These are phyloP conservation scores for Xiphophorus birchmanni DNA, from an alignment of 2,797 vertebrate species.

Conservation along the genomic window DNA sequence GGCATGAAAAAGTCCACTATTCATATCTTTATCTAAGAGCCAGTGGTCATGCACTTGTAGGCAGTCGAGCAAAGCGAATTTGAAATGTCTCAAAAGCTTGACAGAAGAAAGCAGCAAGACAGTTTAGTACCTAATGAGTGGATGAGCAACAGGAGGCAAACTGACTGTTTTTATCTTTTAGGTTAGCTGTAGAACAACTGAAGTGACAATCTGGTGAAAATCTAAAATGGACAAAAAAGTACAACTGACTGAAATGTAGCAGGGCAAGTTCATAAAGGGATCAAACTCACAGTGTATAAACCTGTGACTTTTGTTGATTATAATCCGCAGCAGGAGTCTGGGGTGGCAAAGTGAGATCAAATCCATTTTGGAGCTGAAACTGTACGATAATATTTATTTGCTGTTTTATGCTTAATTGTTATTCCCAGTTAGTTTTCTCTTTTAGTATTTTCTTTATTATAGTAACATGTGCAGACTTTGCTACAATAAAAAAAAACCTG, in stretches of 20 bases:
- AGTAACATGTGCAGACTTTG: background rate
- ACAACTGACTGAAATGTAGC: background rate
- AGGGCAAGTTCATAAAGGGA: background rate
- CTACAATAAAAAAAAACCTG: background rate
- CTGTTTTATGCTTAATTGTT: background rate
- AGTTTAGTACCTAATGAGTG: background rate
- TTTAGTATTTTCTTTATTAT: background rate
- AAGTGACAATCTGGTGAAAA: background rate
- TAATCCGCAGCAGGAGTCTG: background rate
- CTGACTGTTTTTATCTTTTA: background rate
- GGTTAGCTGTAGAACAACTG: background rate
- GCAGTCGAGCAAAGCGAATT: background rate
- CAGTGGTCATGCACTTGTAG: too few species aligned
- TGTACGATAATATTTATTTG: background rate
- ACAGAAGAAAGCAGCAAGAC: background rate
- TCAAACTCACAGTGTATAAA: background rate
- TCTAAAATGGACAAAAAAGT: background rate
- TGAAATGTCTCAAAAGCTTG: background rate
- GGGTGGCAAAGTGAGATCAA: background rate
- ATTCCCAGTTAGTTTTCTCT: background rate
- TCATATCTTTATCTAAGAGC: background rate
- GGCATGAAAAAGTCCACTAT: background rate
- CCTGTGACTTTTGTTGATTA: too few species aligned
- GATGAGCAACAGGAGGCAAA: background rate
- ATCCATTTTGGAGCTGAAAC: background rate